Evolutionary conservation across 2,113 vertebrate species (phyloP), one percentile per base, ranked within the genome.

Genomic region (Chlorodrepanis virens): DNA sequence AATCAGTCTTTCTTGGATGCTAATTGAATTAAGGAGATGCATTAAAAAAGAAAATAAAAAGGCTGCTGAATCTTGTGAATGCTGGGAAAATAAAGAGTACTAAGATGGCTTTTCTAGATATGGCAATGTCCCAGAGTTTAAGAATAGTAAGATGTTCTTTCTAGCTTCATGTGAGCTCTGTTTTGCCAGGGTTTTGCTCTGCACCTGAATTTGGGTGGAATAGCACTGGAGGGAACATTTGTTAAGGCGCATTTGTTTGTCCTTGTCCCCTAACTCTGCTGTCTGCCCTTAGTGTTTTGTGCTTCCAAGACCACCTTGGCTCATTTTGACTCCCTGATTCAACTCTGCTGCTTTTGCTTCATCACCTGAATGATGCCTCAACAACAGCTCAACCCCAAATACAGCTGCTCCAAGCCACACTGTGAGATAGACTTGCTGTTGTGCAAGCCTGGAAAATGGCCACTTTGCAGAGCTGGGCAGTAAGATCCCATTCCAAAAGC

Each of bases 211-310:
- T 89, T 67, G 47, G 17, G 21, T 47, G 28, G 59, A 59, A 44
- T 35, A 69, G 16, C 2, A 0, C 45, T 33, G 40, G 24, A 60
- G 22, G 49, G 35, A 23, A 8, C 2, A 0, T 27, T 44, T n/a
- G 12, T 24, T 74, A 11, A 0, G 3, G 40, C 1, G 0, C 5
- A 15, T 42, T 27, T 6, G 5, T 17, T 63, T 83, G 13, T 49
- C 31, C 35, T 35, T 53, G 31, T 80, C 39, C 39, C 31, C 3
- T 37, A 54, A 7, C 39, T 83, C 33, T 90, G 49, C 60, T 23
- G 3, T 60, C 29, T 68, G 50, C 45, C 4, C 0, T 56, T 61
- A 20, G 12, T 52, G 10, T n/a, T 47, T 13, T 33, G 50, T 45
- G 12, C 40, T 90, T 35, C 16, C n/a, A 69, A 19, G 47, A n/a